Base-by-base conservation (phyloP, 1,140 invertebrate species). In the Babylonia areolata region DNA sequence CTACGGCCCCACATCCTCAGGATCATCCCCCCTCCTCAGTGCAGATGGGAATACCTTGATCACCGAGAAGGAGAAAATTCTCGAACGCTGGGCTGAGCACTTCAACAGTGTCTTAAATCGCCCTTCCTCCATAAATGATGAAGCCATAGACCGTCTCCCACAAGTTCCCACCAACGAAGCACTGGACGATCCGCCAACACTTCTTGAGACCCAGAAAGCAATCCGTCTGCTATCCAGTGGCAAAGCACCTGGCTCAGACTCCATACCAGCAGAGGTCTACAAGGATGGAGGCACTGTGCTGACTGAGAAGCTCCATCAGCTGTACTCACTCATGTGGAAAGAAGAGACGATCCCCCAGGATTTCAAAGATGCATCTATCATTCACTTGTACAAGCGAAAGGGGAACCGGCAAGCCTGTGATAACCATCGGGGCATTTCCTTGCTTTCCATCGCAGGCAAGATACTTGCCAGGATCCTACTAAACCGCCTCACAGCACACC, bases 371-470 rank as follows among this genome's bases (percentile, higher is more conserved):
- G 87, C 89, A 33, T 46, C 82, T 2, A 84, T 90, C 17, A 64
- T 86, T n/a, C 84, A 85, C 73, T 54, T 87, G 23, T 87, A 87
- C 78, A 89, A 90, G 85, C 46, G 78, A 17, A 87, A 84, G 33
- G 84, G 75, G 2, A 83, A 88, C 83, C 87, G 71, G 81, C 51
- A 78, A n/a, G 40, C 64, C 28, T 85, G 85, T 79, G 83, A 87
- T 85, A 89, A 89, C 64, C 71, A 87, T 64, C 12, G 85, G 31
- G 82, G 87, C 58, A 88, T 89, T 33, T 89, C 88, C 23, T 85
- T 88, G 17, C 81, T 87, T n/a, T 69, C 58, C 77, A 89, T 88
- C 79, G 85, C 80, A 23, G 84, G 85, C 31, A 88, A 88, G 77
- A 79, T 85, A 28, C 71, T 88, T 12, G 83, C 87, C 77, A n/a